phyloP scores from a whole-genome alignment of 1,140 invertebrate species.

The Proctacanthus coquilletti region DNA sequence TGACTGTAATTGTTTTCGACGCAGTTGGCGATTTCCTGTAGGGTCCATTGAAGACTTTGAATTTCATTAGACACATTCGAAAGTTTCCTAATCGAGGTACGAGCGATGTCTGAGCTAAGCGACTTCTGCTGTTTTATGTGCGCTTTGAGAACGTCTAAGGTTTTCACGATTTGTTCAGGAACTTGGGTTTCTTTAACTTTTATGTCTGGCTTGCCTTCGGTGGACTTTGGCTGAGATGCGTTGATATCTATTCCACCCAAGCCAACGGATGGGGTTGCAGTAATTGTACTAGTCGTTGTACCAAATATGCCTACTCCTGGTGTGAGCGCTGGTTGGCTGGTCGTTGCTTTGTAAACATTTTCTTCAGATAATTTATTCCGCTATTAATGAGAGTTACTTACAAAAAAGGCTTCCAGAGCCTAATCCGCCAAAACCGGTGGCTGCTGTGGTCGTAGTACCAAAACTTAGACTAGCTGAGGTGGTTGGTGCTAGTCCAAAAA shows the following conservation, averaged over 20 bases:
- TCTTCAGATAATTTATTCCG: not conserved
- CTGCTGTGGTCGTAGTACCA: slow-evolving; percentile 13
- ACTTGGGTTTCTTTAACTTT: slow-evolving; percentile 50
- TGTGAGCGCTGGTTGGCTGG: slow-evolving; percentile 15
- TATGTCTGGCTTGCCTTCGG: slow-evolving; percentile 40
- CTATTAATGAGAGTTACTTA: slow-evolving; percentile 7
- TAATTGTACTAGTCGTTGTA: slow-evolving; percentile 10
- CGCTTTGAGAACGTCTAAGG: slow-evolving; percentile 47
- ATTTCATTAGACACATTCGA: slow-evolving; percentile 23
- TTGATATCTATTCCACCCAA: slow-evolving; percentile 47
- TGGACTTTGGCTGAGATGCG: slow-evolving; percentile 35
- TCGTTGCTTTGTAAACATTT: slow-evolving; percentile 11
- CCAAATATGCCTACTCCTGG: slow-evolving; percentile 3
- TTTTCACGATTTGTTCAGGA: slow-evolving; percentile 50
- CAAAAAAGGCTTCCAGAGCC: slow-evolving; percentile 6
- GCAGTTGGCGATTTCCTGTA: slow-evolving; percentile 37
- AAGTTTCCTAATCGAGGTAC: slow-evolving; percentile 30
- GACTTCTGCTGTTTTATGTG: slow-evolving; percentile 72
- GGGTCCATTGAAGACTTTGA: slow-evolving; percentile 20
- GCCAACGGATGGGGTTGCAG: slow-evolving; percentile 31
- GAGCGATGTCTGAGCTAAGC: slow-evolving; percentile 63
- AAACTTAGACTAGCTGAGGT: slow-evolving; percentile 20
- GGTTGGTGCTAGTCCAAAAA: slow-evolving; percentile 6
- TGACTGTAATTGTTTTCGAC: slow-evolving; percentile 44
- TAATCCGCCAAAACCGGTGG: slow-evolving; percentile 5